Conservation (phyloP, 37 sponge, comb jelly and placozoan species). For the Cliona cf. orientalis region DNA sequence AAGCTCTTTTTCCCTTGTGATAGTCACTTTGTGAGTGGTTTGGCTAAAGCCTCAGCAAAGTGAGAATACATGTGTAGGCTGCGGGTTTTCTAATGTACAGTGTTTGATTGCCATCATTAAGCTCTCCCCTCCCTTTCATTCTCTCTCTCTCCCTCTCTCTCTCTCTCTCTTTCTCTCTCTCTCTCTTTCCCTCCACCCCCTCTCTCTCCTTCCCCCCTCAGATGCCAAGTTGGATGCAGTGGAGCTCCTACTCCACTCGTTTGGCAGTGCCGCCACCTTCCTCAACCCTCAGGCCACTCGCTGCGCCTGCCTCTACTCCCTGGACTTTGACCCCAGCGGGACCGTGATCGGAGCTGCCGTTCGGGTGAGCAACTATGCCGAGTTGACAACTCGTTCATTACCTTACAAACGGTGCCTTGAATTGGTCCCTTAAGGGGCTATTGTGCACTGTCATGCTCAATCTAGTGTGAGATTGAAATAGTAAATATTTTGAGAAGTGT, state of each 20-base stretch:
- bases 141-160: not conserved
- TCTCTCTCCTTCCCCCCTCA: conserved; percentile 4
- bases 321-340: conserved; percentile 95
- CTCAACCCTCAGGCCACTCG: conserved; percentile 95
- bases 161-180: not conserved
- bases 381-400: no score
- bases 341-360: conserved; percentile 72
- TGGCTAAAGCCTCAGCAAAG: no score
- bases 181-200: not conserved
- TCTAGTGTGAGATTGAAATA: no score
- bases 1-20: no score
- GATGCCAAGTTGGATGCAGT: conserved; percentile 91
- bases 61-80: no score
- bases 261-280: conserved; percentile 88
- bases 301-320: conserved; percentile 81
- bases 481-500: no score
- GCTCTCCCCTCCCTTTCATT: not conserved
- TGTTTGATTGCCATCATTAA: no score
- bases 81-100: no score
- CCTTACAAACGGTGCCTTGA: no score
- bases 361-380: conserved; percentile 41
- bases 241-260: conserved; percentile 88
- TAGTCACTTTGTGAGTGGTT: no score
- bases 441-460: no score
- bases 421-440: no score